Base-by-base conservation (phyloP, 2,888 invertebrate genomes). In the Papilio demoleus region DNA sequence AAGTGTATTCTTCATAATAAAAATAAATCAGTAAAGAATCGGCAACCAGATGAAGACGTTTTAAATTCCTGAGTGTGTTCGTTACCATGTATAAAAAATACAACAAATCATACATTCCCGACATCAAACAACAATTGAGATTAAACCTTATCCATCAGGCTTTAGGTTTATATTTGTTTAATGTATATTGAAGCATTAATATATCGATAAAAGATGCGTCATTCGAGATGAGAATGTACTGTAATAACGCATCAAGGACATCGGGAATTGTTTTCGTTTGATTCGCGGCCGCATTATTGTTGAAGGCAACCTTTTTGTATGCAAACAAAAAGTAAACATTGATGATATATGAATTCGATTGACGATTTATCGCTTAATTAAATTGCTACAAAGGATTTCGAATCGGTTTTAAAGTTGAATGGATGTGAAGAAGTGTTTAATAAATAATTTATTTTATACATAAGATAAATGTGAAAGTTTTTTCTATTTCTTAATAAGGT, bases 211-310 rank as follows among this genome's bases (percentile, higher is more conserved):
- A 56, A 77, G 76, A 84, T 88, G 85, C 83, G 87, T 88, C 88
- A 88, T 81, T 74, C 78, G 76, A 83, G 81, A 82, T 83, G 81
- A 79, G 82, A 86, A 83, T 79, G 84, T 84, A 84, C 82, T 83
- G 86, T 84, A 85, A 86, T 84, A 81, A 87, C 81, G 80, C 85
- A 84, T 82, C 87, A 88, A 90, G 90, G 90, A 81, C 87, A 81
- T 71, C 84, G 74, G 81, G 83, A 79, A 84, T 81, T 80, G 74
- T 79, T 79, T 77, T 82, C 79, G 78, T 74, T 80, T 79, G 76
- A 50, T 74, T 72, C 67, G 53, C 42, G 70, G 64, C 58, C 24
- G 72, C 80, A 78, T 83, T 82, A 77, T 74, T 75, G 27, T 59
- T 68, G 58, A 27, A 58, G 58, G 53, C 38, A 40, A 59, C 73